Evolutionary conservation across 2,113 vertebrate genomes (phyloP).

Genomic region (Zosterops hypoxanthus): DNA sequence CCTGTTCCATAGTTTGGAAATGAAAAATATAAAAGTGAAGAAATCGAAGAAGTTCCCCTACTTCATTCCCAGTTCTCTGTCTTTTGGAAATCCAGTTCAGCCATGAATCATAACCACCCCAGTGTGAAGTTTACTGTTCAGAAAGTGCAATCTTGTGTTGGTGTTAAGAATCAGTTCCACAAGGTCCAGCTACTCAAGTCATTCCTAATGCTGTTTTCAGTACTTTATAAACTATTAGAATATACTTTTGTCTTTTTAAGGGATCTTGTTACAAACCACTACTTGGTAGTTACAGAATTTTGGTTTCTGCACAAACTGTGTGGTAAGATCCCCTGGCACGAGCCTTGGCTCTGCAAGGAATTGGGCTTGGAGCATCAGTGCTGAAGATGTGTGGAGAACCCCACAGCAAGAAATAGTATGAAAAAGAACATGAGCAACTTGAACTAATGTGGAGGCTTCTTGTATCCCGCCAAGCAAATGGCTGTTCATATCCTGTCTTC

Average conservation of each 20-base stretch:
- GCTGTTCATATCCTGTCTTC: neutral
- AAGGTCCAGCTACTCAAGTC: neutral
- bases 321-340: neutral
- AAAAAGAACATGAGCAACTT: neutral
- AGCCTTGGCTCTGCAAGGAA: neutral
- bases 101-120: neutral
- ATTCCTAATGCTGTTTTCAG: neutral
- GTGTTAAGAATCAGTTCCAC: neutral
- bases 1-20: neutral
- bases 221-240: neutral
- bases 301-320: neutral
- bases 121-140: neutral
- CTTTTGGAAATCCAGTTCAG: neutral
- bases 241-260: conserved; percentile 28
- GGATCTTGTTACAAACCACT: neutral
- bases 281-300: neutral
- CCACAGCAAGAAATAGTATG: neutral
- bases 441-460: neutral
- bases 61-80: neutral
- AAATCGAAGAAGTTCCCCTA: conserved; percentile 20
- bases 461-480: neutral
- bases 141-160: neutral
- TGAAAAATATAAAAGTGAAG: neutral
- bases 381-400: neutral
- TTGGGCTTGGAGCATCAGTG: neutral